Evolutionary conservation across 2,797 vertebrate species (phyloP).

Genomic region (Epinephelus coioides): DNA sequence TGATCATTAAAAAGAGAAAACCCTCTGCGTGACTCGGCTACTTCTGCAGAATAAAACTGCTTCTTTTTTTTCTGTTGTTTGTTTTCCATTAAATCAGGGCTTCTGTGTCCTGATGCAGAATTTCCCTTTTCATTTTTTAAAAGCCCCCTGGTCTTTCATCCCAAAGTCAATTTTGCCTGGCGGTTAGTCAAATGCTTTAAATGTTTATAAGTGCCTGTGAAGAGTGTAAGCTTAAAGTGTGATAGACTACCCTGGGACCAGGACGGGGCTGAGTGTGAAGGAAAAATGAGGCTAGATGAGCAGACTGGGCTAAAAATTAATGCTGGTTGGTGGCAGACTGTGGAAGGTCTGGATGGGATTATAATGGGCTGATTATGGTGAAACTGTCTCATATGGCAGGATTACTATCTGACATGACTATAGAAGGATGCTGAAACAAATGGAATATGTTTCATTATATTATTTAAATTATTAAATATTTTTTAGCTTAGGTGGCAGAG

Average conservation of each 20-base stretch:
- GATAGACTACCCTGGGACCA: conserved; percentile 71
- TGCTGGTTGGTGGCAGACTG: conserved; percentile 54
- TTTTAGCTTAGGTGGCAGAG: conserved; percentile 15
- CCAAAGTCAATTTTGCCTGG: conserved; percentile 72
- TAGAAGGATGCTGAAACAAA: conserved; percentile 34
- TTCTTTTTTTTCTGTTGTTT: conserved; percentile 5
- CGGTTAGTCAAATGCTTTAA: conserved; percentile 78
- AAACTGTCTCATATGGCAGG: conserved; percentile 55
- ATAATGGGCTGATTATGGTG: conserved; percentile 63
- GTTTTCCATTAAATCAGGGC: conserved; percentile 67
- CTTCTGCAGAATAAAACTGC: conserved; percentile 48
- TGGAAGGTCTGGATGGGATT: conserved; percentile 68
- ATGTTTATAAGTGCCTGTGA: conserved; percentile 76
- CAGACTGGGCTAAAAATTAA: conserved; percentile 57
- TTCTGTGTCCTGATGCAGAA: conserved; percentile 61
- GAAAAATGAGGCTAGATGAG: conserved; percentile 61
- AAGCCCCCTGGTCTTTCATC: conserved; percentile 70
- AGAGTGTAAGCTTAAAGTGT: conserved; percentile 69
- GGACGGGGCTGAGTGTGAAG: conserved; percentile 43
- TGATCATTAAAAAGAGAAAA: conserved; percentile 65
- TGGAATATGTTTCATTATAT: conserved; percentile 20
- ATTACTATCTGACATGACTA: conserved; percentile 55
- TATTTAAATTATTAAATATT: background rate
- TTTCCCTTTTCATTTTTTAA: conserved; percentile 71
- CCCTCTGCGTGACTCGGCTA: conserved; percentile 54